Conservation (phyloP, 2,797 vertebrate species). For the Neosilurus mollespiculum region DNA sequence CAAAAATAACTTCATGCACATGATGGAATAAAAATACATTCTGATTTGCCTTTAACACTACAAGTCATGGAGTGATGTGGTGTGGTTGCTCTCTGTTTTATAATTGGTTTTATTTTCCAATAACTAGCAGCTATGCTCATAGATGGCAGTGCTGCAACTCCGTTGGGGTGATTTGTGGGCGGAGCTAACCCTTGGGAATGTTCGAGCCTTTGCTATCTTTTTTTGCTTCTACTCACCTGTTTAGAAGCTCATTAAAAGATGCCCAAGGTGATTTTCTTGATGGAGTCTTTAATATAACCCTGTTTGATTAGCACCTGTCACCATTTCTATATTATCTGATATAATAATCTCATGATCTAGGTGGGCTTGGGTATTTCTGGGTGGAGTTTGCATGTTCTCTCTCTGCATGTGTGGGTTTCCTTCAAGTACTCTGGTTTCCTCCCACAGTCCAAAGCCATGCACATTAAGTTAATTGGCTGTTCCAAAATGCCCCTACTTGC, state of each 20-base stretch:
- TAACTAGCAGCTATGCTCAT: neutral
- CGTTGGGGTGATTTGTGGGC: slow-evolving; percentile 7
- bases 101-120: neutral
- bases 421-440: no score
- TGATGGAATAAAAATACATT: neutral
- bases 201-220: neutral
- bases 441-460: no score
- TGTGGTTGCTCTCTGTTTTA: neutral
- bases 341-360: neutral
- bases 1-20: neutral
- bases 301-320: neutral
- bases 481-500: no score
- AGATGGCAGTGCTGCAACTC: neutral
- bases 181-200: neutral
- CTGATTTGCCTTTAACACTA: neutral
- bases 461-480: no score
- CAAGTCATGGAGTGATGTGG: neutral
- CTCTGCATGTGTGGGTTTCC: no score
- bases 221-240: neutral
- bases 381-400: no score
- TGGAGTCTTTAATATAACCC: slow-evolving; percentile 10
- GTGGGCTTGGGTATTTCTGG: no score
- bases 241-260: slow-evolving; percentile 24
- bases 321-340: neutral
- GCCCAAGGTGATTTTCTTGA: slow-evolving; percentile 11